A percentile compares a stretch with the other conserved stretches of the same genome.
Conservation (phyloP, 2,888 invertebrate species). For the Chloroclysta siterata region DNA sequence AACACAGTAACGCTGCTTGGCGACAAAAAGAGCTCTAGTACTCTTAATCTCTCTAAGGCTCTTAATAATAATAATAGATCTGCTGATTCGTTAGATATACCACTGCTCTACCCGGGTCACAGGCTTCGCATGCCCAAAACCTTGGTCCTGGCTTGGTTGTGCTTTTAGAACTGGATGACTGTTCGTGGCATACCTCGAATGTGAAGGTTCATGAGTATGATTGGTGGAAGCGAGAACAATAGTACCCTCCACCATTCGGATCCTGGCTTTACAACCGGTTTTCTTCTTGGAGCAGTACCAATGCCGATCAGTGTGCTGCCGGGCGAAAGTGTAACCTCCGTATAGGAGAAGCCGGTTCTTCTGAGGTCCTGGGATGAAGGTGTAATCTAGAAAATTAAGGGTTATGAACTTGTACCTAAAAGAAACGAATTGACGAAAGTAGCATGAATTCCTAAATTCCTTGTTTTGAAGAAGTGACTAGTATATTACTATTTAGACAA, state of each 20-base stretch:
- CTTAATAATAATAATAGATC: too few species aligned
- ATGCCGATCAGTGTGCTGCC: conserved; percentile 45
- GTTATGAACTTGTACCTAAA: background rate
- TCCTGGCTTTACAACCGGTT: conserved; percentile 48
- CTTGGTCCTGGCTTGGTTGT: background rate
- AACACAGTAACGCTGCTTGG: too few species aligned
- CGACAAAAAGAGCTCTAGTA: too few species aligned
- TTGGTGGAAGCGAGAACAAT: conserved; percentile 10
- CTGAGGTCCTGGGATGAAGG: conserved; percentile 43
- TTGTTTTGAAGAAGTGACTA: too few species aligned
- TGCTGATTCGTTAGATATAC: too few species aligned
- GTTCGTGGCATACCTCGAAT: background rate
- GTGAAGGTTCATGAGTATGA: conserved; percentile 20
- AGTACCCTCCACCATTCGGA: conserved; percentile 23
- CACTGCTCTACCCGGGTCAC: too few species aligned
- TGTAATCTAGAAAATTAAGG: conserved; percentile 40
- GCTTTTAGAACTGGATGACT: background rate
- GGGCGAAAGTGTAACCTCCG: conserved; percentile 52
- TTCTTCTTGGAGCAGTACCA: conserved; percentile 61
- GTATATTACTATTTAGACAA: too few species aligned
- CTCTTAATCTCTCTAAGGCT: too few species aligned
- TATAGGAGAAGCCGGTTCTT: conserved; percentile 46
- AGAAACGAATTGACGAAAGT: background rate
- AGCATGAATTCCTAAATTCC: too few species aligned
- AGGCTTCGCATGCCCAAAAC: too few species aligned